These are phyloP conservation scores for Meriones psammophilus DNA, from an alignment of 2,797 vertebrate species.

Conservation along the genomic window DNA sequence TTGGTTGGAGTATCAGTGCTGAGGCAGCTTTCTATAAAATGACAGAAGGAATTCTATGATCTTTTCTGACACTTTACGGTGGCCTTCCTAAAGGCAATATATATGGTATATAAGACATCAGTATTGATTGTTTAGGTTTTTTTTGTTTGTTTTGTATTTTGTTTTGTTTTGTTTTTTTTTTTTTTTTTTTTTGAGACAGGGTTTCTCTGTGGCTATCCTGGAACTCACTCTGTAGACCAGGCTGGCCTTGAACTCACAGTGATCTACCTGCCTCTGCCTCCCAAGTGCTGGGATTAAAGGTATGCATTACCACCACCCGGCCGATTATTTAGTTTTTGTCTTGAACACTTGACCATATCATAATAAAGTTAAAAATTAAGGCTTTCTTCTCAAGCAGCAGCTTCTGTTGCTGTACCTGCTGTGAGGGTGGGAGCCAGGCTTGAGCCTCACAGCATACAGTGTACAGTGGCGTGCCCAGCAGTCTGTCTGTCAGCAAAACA, in stretches of 20 bases:
- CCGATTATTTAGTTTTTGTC: slow-evolving; percentile 29
- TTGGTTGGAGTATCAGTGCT: not conserved
- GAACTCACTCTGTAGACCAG: too few species aligned
- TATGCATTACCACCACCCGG: too few species aligned
- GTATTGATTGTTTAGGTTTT: slow-evolving; percentile 23
- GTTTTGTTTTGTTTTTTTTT: not conserved
- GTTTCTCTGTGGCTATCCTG: too few species aligned
- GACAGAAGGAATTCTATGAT: slow-evolving; percentile 22
- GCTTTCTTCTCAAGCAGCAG: slow-evolving; percentile 15
- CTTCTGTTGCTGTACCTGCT: not conserved
- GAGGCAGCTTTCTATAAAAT: not conserved
- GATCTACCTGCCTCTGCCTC: too few species aligned
- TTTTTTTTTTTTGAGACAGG: too few species aligned
- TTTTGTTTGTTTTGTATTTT: too few species aligned
- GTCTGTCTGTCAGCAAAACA: slow-evolving; percentile 39
- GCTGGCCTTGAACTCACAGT: too few species aligned
- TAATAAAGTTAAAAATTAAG: slow-evolving; percentile 24
- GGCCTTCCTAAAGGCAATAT: slow-evolving; percentile 37
- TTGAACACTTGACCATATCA: not conserved
- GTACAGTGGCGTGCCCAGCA: not conserved
- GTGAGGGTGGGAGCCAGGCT: not conserved
- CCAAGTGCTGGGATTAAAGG: too few species aligned
- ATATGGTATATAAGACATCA: not conserved
- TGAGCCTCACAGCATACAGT: not conserved
- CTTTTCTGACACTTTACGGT: slow-evolving; percentile 44